Percentiles rank a stretch among this genome's conserved stretches.
phyloP scores from a whole-genome alignment of 2,797 vertebrate species.

The Dallia pectoralis region DNA sequence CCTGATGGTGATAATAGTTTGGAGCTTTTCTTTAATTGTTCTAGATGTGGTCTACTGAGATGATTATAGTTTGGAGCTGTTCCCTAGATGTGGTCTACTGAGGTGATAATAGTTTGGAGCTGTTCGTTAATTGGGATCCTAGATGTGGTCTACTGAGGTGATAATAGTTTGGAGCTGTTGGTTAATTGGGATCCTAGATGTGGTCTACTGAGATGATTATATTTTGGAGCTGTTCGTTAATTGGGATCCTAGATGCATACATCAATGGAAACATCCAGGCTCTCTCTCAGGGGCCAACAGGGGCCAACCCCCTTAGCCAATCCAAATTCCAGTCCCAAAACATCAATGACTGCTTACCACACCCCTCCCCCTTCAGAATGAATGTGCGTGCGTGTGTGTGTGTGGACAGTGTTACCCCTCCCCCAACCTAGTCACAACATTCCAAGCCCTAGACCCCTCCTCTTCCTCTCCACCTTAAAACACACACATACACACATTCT shows the following conservation, averaged over 20 bases:
- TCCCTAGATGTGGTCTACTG: too few species aligned
- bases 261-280: constrained; percentile 15
- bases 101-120: too few species aligned
- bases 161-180: too few species aligned
- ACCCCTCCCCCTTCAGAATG: constrained; percentile 12
- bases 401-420: constrained; percentile 8
- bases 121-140: too few species aligned
- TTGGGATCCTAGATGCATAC: constrained; percentile 4
- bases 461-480: constrained; percentile 20
- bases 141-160: too few species aligned
- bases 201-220: not conserved
- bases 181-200: too few species aligned
- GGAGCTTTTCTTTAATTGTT: too few species aligned
- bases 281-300: constrained; percentile 12
- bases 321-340: constrained; percentile 33
- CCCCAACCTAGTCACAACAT: constrained; percentile 37
- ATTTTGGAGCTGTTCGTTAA: constrained; percentile 2
- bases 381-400: constrained; percentile 7
- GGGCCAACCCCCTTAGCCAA: constrained; percentile 29
- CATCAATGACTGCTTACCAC: constrained; percentile 29
- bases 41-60: not conserved
- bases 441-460: constrained; percentile 28
- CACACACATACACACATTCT: constrained; percentile 20
- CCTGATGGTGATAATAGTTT: too few species aligned
- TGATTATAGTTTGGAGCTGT: too few species aligned